Percentiles rank a stretch among this genome's conserved stretches.
Evolutionary conservation across 2,113 vertebrate species (phyloP).

Genomic region (Melanotaenia duboulayi): DNA sequence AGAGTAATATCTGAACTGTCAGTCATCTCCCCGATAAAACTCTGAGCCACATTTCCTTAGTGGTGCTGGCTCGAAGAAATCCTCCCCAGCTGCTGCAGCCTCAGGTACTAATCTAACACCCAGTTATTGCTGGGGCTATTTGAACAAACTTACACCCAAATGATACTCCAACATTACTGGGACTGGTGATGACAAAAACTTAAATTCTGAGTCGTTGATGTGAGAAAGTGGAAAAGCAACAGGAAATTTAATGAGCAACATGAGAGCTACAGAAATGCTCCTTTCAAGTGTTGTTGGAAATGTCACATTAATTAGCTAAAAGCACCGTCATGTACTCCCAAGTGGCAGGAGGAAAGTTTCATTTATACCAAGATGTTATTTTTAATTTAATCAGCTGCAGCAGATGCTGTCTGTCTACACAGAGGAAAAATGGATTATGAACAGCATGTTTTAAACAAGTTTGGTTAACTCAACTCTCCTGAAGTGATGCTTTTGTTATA

Average conservation of each 20-base stretch:
- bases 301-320: conserved; percentile 19
- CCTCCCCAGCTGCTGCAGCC: conserved; percentile 30
- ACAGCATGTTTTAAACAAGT: no score
- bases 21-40: conserved; percentile 65
- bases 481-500: no score
- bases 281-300: conserved; percentile 22
- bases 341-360: neutral
- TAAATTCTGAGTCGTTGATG: neutral
- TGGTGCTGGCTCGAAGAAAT: conserved; percentile 36
- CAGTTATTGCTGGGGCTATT: neutral
- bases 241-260: neutral
- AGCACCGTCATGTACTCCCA: neutral
- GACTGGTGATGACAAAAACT: conserved; percentile 1
- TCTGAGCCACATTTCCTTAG: conserved; percentile 35
- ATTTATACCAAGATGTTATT: neutral
- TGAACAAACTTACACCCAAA: conserved; percentile 8
- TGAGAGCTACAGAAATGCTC: neutral
- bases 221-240: conserved; percentile 9
- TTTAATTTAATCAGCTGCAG: neutral
- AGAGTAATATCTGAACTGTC: conserved; percentile 78
- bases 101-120: conserved; percentile 6
- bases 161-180: neutral
- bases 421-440: no score
- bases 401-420: neutral
- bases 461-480: no score